Conservation (phyloP, 2,888 invertebrate species). For the Protodeltote pygarga region DNA sequence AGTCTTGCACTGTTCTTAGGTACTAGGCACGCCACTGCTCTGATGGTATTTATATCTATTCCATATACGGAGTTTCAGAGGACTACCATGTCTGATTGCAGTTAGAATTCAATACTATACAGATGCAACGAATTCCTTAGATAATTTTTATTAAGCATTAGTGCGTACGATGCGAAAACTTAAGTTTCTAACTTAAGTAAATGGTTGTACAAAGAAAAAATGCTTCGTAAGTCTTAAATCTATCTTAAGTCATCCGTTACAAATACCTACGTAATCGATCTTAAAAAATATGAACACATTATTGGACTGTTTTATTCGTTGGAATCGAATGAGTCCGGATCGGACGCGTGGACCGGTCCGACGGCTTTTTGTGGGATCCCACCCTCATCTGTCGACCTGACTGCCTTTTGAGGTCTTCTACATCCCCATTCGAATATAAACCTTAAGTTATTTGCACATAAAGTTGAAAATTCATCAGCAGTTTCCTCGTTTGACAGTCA, state of each 20-base stretch:
- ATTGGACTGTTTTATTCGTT: slow-evolving; percentile 71
- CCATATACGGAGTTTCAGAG: too few species aligned
- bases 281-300: slow-evolving; percentile 68
- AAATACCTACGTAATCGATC: slow-evolving; percentile 59
- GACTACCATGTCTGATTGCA: too few species aligned
- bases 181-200: too few species aligned
- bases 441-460: slow-evolving; percentile 21
- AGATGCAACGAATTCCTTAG: too few species aligned
- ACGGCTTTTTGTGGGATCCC: slow-evolving; percentile 81
- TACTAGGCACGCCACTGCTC: too few species aligned
- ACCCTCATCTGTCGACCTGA: slow-evolving; percentile 75
- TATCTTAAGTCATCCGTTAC: slow-evolving; percentile 3
- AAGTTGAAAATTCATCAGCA: slow-evolving; percentile 40
- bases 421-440: slow-evolving; percentile 30
- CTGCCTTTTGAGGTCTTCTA: slow-evolving; percentile 52
- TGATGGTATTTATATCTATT: too few species aligned
- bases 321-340: slow-evolving; percentile 64
- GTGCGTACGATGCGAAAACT: too few species aligned
- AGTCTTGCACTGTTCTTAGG: too few species aligned
- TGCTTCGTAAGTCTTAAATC: too few species aligned
- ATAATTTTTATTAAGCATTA: too few species aligned
- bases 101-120: too few species aligned
- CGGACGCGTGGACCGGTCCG: slow-evolving; percentile 73
- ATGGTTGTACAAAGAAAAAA: too few species aligned
- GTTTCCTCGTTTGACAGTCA: slow-evolving; percentile 69